Evolutionary conservation across 2,888 invertebrate species (phyloP).

Genomic region (Agonopterix subpropinquella): DNA sequence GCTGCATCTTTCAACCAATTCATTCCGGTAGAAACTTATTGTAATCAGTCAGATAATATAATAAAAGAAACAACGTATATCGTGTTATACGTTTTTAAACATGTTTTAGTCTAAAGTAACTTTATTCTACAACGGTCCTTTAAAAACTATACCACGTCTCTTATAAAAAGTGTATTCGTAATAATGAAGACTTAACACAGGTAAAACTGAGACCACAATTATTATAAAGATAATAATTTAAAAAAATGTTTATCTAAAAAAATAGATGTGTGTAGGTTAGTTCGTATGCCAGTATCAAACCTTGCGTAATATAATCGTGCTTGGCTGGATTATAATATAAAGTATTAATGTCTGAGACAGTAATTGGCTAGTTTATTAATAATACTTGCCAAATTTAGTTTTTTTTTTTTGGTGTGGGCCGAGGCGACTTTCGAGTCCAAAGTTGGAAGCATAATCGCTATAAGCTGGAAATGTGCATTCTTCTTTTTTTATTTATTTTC

Average conservation of each 20-base stretch:
- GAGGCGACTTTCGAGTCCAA: conserved; percentile 11
- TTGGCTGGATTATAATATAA: conserved; percentile 45
- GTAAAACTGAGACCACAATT: conserved; percentile 55
- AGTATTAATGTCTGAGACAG: conserved; percentile 19
- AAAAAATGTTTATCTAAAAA: conserved; percentile 31
- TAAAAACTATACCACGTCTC: neutral
- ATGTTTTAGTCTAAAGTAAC: no score
- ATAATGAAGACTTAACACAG: conserved; percentile 39
- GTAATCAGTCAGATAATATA: no score
- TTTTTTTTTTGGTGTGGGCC: conserved; percentile 50
- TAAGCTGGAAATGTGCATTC: no score
- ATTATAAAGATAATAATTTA: conserved; percentile 32
- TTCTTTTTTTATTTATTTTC: no score
- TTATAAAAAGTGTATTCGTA: conserved; percentile 26
- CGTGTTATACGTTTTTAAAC: no score
- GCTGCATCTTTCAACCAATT: no score
- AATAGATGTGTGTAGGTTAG: conserved; percentile 50
- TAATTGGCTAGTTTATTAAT: conserved; percentile 22
- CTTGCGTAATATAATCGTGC: conserved; percentile 44
- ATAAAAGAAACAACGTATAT: no score
- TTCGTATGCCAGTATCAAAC: conserved; percentile 31
- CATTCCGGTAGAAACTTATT: no score
- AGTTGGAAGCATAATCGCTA: neutral
- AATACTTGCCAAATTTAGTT: conserved; percentile 48
- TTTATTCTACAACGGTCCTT: neutral